These are phyloP conservation scores for Carposina sasakii DNA, from an alignment of 1,140 invertebrate species.

Conservation along the genomic window DNA sequence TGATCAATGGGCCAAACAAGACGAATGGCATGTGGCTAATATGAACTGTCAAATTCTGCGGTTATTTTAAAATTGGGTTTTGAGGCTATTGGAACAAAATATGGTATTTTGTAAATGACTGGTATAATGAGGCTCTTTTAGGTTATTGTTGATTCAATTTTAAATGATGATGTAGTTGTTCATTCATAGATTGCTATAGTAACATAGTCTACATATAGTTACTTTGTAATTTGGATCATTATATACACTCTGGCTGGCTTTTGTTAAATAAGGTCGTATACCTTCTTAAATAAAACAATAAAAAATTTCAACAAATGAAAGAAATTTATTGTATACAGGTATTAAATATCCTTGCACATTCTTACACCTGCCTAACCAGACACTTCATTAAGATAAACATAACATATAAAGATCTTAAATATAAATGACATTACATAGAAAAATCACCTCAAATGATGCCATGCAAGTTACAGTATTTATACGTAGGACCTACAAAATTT, in stretches of 20 bases:
- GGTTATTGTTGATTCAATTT: no score
- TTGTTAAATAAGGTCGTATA: no score
- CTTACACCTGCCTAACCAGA: slow-evolving; percentile 65
- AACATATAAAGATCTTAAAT: slow-evolving; percentile 67
- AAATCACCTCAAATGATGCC: slow-evolving; percentile 54
- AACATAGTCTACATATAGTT: no score
- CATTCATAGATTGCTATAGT: no score
- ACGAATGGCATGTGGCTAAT: slow-evolving; percentile 37
- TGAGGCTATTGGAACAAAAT: no score
- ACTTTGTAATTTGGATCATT: no score
- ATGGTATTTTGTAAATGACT: no score
- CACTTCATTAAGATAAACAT: slow-evolving; percentile 63
- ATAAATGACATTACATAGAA: slow-evolving; percentile 66
- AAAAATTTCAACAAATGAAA: slow-evolving; percentile 70
- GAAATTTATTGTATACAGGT: slow-evolving; percentile 73
- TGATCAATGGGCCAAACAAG: no score
- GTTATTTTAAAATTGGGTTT: slow-evolving; percentile 16
- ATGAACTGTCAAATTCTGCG: slow-evolving; percentile 28
- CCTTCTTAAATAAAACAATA: slow-evolving; percentile 55
- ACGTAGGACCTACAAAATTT: slow-evolving; percentile 50
- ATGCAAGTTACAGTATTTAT: slow-evolving; percentile 48
- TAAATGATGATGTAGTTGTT: no score
- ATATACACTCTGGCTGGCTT: no score
- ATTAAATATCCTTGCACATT: slow-evolving; percentile 68
- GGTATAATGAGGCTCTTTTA: no score